Percentiles rank a stretch among this genome's conserved stretches.
Conservation (phyloP, 2,888 invertebrate genomes). For the Nowickia ferox region DNA sequence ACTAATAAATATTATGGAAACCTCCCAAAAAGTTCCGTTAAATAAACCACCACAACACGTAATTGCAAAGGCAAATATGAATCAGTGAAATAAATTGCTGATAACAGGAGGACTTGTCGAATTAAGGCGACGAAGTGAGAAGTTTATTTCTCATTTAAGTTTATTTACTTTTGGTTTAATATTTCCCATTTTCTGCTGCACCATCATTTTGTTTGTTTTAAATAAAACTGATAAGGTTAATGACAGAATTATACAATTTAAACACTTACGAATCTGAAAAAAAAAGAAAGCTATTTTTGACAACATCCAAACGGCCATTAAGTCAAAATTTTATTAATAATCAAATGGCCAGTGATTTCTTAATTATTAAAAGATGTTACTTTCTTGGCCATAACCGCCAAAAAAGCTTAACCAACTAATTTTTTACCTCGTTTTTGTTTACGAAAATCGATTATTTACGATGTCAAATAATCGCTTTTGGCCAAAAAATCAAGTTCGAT, state of each 20-base stretch:
- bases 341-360: too few species aligned
- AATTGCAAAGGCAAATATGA: slow-evolving; percentile 7
- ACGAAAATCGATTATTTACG: too few species aligned
- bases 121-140: background rate
- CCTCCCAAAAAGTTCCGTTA: too few species aligned
- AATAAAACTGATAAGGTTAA: slow-evolving; percentile 48
- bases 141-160: slow-evolving; percentile 8
- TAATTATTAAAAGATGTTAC: too few species aligned
- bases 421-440: too few species aligned
- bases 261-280: background rate
- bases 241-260: slow-evolving; percentile 33
- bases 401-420: too few species aligned
- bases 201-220: slow-evolving; percentile 7
- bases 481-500: too few species aligned
- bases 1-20: too few species aligned
- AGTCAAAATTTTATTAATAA: background rate
- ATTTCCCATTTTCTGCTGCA: slow-evolving; percentile 12
- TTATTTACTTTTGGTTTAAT: background rate
- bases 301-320: background rate
- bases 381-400: too few species aligned
- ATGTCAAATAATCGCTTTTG: too few species aligned
- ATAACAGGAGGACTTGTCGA: background rate
- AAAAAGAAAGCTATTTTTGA: background rate
- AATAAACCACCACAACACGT: background rate
- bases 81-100: slow-evolving; percentile 34